A percentile compares a stretch with the other conserved stretches of the same genome.
phyloP scores from a whole-genome alignment of 2,797 vertebrate species.

The Tapirus indicus region DNA sequence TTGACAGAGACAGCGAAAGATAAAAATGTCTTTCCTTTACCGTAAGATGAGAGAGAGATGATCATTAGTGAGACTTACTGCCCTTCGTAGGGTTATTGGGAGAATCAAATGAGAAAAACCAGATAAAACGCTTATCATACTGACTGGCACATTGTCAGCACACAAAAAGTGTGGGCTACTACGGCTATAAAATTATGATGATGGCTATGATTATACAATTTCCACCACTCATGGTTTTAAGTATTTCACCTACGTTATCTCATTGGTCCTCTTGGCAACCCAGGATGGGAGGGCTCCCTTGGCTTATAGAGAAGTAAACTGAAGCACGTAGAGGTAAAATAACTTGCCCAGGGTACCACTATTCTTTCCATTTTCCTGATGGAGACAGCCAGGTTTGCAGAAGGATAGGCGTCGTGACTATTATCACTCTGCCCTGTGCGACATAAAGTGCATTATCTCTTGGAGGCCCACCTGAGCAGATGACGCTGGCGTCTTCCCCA shows the following conservation, averaged over 20 bases:
- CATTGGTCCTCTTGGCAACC: not conserved
- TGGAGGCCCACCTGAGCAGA: conserved; percentile 46
- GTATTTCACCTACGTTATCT: not conserved
- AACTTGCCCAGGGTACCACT: not conserved
- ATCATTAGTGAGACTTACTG: not conserved
- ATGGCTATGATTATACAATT: not conserved
- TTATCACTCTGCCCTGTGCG: not conserved
- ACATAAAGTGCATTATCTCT: not conserved
- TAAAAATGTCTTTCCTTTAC: not conserved
- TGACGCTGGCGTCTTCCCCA: not conserved
- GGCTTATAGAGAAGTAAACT: not conserved
- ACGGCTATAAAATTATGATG: not conserved
- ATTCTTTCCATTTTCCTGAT: not conserved
- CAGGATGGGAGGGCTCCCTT: not conserved
- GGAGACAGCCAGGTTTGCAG: not conserved
- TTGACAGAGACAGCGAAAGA: too few relatives aligned
- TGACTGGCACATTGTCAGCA: not conserved
- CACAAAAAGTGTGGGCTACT: not conserved
- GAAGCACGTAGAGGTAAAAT: not conserved
- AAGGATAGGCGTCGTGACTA: too few relatives aligned
- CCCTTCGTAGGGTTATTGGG: not conserved
- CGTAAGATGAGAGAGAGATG: not conserved
- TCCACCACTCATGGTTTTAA: not conserved
- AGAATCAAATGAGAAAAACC: not conserved
- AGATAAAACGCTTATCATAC: not conserved